A percentile compares a stretch with the other conserved stretches of the same genome.
Evolutionary conservation across 2,113 vertebrate genomes (phyloP).

Genomic region (Oryzias celebensis): DNA sequence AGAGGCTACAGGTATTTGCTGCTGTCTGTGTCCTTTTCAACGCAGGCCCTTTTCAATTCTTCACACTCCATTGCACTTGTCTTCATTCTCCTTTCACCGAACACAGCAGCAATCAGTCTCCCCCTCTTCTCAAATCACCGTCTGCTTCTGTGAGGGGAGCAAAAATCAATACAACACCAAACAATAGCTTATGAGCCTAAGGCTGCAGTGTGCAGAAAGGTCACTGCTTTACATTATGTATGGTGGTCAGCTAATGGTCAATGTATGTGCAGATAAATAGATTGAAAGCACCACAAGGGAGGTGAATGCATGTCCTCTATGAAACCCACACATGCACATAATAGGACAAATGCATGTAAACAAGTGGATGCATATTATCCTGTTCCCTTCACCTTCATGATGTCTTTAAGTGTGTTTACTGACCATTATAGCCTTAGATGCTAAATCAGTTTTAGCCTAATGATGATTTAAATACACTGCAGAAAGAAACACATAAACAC

Average conservation of each 20-base stretch:
- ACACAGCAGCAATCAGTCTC: conserved; percentile 55
- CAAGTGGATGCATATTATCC: background rate
- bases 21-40: conserved; percentile 48
- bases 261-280: conserved; percentile 69
- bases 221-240: conserved; percentile 76
- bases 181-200: conserved; percentile 74
- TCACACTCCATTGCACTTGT: conserved; percentile 61
- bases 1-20: conserved; percentile 56
- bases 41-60: conserved; percentile 69
- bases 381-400: background rate
- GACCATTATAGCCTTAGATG: background rate
- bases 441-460: background rate
- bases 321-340: conserved; percentile 3
- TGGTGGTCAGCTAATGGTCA: conserved; percentile 74
- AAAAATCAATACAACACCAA: conserved; percentile 77
- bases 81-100: conserved; percentile 57
- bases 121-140: conserved; percentile 62
- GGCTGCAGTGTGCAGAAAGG: conserved; percentile 73
- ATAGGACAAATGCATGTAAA: conserved; percentile 36
- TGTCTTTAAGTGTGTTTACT: background rate
- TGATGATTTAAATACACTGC: too few relatives aligned
- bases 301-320: conserved; percentile 22
- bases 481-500: background rate
- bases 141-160: conserved; percentile 65
- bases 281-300: conserved; percentile 58